These are phyloP conservation scores for Hycleus phaleratus DNA, from an alignment of 1,140 invertebrate species.

Conservation along the genomic window DNA sequence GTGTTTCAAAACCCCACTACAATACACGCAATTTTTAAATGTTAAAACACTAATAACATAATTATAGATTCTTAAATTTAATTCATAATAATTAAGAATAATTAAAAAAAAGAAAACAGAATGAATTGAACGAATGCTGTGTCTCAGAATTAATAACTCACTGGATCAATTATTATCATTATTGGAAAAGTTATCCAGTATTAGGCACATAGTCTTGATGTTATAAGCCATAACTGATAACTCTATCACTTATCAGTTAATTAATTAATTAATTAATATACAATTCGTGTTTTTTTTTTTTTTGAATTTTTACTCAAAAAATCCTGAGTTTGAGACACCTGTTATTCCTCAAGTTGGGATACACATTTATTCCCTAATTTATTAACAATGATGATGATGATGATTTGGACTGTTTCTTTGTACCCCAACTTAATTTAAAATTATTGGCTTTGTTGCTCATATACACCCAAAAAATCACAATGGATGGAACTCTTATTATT, in stretches of 20 bases:
- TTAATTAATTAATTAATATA: too few relatives aligned
- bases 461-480: constrained; percentile 15
- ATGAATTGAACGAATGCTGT: constrained; percentile 1
- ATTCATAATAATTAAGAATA: too few relatives aligned
- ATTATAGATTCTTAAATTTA: not conserved
- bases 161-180: not conserved
- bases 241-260: not conserved
- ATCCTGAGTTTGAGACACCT: constrained; percentile 15
- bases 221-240: constrained; percentile 1
- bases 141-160: constrained; percentile 12
- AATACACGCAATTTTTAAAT: constrained; percentile 11
- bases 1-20: constrained; percentile 17
- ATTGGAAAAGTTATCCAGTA: constrained; percentile 7
- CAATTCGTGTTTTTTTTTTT: too few relatives aligned
- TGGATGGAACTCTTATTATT: not conserved
- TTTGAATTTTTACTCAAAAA: not conserved
- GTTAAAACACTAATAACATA: constrained; percentile 15
- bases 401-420: not conserved
- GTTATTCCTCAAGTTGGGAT: constrained; percentile 4
- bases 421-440: constrained; percentile 6
- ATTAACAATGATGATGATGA: too few relatives aligned
- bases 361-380: not conserved
- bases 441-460: constrained; percentile 17
- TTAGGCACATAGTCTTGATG: constrained; percentile 21
- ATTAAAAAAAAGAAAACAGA: too few relatives aligned